Evolutionary conservation across 2,113 vertebrate genomes (phyloP), one percentile per base, ranked within the genome.

Genomic region (Syngnathus floridae): DNA sequence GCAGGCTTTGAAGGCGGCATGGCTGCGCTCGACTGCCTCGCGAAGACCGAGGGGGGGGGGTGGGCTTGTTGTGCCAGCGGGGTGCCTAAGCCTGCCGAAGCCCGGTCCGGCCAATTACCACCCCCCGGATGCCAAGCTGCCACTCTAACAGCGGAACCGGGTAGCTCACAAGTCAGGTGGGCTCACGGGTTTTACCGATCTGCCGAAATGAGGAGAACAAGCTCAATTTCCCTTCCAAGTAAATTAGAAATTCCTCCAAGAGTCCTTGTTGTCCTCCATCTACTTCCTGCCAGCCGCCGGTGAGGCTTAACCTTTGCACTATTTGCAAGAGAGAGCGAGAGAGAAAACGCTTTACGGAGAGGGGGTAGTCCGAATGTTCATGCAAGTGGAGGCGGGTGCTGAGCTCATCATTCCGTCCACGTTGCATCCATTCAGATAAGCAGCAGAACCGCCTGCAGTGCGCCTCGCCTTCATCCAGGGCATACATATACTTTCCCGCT

Each of bases 31-130:
- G 81, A 74, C 54, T 56, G 82, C 74, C 85, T 73, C 81, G 82
- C 79, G 75, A 12, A 77, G 79, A 79, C 82, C 22, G 69, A 75
- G 80, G 84, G 85, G 78, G 80, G 72, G 67, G 77, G 79, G 84
- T 71, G 74, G 81, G 43, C 80, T 74, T 80, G 82, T 86, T 78
- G 85, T 87, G 86, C 88, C 88, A 90, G 90, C 87, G 75, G 82
- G 86, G 85, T 84, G 80, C 83, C 87, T 91, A 87, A 91, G 85
- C 89, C 82, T 74, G 72, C 86, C 66, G 82, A 87, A 91, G 85
- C 84, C 85, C 84, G 57, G 78, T 78, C 80, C 85, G 81, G 86
- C 86, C 90, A 91, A 89, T 90, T 91, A 90, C 83, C 88, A 83
- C 78, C 69, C 68, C 62, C 75, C 76, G 61, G 82, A 82, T 81